A percentile compares a stretch with the other conserved stretches of the same genome.
phyloP scores from a whole-genome alignment of 2,113 vertebrate species.

The Cebus imitator region DNA sequence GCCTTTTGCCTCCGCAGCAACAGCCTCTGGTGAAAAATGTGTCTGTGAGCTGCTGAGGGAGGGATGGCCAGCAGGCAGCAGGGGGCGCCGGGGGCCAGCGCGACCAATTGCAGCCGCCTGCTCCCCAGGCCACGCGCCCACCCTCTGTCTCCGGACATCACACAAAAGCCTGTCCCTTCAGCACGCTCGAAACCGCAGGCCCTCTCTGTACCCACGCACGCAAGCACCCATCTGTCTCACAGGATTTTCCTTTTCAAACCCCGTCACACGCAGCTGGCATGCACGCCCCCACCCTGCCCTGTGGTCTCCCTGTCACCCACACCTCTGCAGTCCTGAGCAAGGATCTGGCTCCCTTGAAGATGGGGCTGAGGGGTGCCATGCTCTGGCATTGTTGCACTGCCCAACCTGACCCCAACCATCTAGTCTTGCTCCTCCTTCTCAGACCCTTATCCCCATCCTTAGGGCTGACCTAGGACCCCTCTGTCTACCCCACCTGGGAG shows the following conservation, averaged over 20 bases:
- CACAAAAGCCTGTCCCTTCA: constrained; percentile 30
- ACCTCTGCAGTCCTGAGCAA: neutral
- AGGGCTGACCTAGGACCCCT: neutral
- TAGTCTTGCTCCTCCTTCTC: neutral
- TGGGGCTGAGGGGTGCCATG: neutral
- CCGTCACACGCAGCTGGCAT: neutral
- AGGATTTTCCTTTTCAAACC: neutral
- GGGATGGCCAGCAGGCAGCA: neutral
- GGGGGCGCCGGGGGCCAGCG: constrained; percentile 18
- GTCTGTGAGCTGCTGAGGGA: constrained; percentile 46
- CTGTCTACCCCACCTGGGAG: neutral
- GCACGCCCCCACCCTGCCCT: neutral
- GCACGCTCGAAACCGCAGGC: neutral
- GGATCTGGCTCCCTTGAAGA: neutral
- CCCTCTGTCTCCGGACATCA: neutral
- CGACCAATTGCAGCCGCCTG: neutral
- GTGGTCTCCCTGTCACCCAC: neutral
- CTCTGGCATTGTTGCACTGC: neutral
- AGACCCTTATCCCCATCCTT: neutral
- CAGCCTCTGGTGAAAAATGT: constrained; percentile 28
- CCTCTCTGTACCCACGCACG: neutral
- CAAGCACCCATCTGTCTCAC: neutral
- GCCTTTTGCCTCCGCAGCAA: constrained; percentile 1
- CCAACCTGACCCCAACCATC: too few species aligned
- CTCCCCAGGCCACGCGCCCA: neutral